Percentiles rank a stretch among this genome's conserved stretches.
phyloP scores from a whole-genome alignment of 1,140 invertebrate genomes.

The Colletes gigas region DNA sequence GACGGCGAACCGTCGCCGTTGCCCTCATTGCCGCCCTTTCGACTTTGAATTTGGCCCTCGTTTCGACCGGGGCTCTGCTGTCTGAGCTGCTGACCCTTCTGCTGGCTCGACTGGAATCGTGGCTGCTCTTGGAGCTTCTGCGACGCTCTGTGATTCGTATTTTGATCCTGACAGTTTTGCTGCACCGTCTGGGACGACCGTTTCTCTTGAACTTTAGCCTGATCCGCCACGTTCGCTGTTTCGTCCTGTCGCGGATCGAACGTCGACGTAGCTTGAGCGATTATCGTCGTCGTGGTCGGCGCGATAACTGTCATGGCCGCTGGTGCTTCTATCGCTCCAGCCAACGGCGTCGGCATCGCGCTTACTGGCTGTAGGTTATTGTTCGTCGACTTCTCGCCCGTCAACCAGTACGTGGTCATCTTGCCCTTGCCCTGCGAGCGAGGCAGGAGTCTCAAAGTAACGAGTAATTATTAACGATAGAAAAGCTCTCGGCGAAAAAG shows the following conservation, averaged over 20 bases:
- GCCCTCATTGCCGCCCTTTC: not conserved
- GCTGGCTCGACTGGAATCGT: constrained; percentile 27
- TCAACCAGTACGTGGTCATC: constrained; percentile 95
- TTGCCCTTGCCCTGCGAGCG: constrained; percentile 90
- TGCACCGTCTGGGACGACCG: constrained; percentile 9
- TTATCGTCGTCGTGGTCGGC: not conserved
- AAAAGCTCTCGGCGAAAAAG: no score
- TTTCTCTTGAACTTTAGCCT: not conserved
- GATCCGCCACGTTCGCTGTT: not conserved
- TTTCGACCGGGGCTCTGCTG: constrained; percentile 3
- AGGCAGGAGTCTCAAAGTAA: not conserved
- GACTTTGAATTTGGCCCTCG: not conserved
- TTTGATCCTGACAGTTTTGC: constrained; percentile 29
- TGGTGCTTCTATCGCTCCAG: not conserved
- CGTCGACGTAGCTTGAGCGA: not conserved
- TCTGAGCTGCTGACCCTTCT: constrained; percentile 17
- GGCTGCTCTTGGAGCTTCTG: constrained; percentile 36
- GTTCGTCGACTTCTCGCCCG: constrained; percentile 83
- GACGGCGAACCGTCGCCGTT: constrained; percentile 21
- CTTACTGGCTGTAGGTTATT: constrained; percentile 58
- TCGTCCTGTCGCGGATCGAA: not conserved
- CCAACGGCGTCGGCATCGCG: not conserved
- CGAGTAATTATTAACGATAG: no score
- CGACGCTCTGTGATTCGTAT: not conserved
- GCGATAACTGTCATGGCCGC: constrained; percentile 6